phyloP scores from a whole-genome alignment of 2,113 vertebrate genomes.

The Vimba vimba region DNA sequence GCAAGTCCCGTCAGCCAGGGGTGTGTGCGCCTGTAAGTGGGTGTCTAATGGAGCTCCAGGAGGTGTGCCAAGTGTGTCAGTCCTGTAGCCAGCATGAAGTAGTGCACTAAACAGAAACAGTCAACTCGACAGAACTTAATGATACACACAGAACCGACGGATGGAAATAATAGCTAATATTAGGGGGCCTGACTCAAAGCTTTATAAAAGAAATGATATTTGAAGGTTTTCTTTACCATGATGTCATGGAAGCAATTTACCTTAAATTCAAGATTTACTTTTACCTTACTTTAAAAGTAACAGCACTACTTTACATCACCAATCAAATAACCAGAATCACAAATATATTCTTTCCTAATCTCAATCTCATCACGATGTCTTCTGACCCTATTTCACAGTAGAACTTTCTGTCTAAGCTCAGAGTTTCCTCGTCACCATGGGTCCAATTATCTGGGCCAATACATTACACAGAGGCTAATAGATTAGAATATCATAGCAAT shows the following conservation, averaged over 20 bases:
- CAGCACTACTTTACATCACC: background rate
- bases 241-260: constrained; percentile 29
- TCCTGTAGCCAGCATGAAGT: constrained; percentile 18
- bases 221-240: constrained; percentile 10
- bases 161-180: constrained; percentile 41
- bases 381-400: constrained; percentile 19
- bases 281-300: constrained; percentile 2
- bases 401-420: constrained; percentile 13
- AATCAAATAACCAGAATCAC: background rate
- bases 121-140: constrained; percentile 14
- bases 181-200: constrained; percentile 6
- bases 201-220: constrained; percentile 17
- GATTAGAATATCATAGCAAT: constrained; percentile 99
- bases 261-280: constrained; percentile 2
- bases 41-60: constrained; percentile 51
- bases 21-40: constrained; percentile 47
- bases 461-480: constrained; percentile 98
- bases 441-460: constrained; percentile 98
- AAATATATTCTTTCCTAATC: background rate
- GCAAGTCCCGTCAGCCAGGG: constrained; percentile 23
- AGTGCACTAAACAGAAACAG: constrained; percentile 43
- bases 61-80: constrained; percentile 55
- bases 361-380: constrained; percentile 5
- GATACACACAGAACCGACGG: background rate
- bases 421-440: constrained; percentile 82